Percentiles rank a stretch among this genome's conserved stretches.
These are phyloP conservation scores for Brachionus asplanchnoidis DNA, from an alignment of 1,140 invertebrate genomes.

Conservation along the genomic window DNA sequence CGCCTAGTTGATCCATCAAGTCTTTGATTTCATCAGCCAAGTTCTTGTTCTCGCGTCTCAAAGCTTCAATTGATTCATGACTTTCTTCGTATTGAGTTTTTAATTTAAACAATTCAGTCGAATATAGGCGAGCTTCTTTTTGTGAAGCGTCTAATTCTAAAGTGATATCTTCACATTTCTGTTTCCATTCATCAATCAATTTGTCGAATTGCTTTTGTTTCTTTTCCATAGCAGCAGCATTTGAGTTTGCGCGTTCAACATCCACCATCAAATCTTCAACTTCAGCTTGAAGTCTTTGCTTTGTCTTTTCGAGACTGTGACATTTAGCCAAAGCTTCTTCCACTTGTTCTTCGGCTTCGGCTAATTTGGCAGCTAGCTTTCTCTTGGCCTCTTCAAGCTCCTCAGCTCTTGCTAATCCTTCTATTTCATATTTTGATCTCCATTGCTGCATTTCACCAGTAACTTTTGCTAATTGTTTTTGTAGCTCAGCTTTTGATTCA, in stretches of 20 bases:
- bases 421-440: slow-evolving; percentile 48
- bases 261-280: slow-evolving; percentile 96
- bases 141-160: slow-evolving; percentile 95
- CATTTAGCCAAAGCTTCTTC: slow-evolving; percentile 88
- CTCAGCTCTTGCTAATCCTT: slow-evolving; percentile 70
- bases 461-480: slow-evolving; percentile 67
- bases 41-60: slow-evolving; percentile 98
- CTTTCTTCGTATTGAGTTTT: slow-evolving; percentile 95
- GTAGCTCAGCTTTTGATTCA: slow-evolving; percentile 86
- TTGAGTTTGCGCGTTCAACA: slow-evolving; percentile 72
- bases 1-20: slow-evolving; percentile 92
- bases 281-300: slow-evolving; percentile 88
- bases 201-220: slow-evolving; percentile 94
- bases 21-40: slow-evolving; percentile 73
- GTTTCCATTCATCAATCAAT: slow-evolving; percentile 98
- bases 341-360: slow-evolving; percentile 83
- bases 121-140: slow-evolving; percentile 97
- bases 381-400: slow-evolving; percentile 98
- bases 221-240: slow-evolving; percentile 93
- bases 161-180: slow-evolving; percentile 93
- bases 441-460: slow-evolving; percentile 73
- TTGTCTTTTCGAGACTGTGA: slow-evolving; percentile 91
- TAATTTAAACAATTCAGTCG: slow-evolving; percentile 87
- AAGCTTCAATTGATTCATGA: slow-evolving; percentile 88
- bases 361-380: slow-evolving; percentile 93